These are phyloP conservation scores for Anguilla japonica DNA, from an alignment of 2,113 vertebrate genomes.

Conservation along the genomic window DNA sequence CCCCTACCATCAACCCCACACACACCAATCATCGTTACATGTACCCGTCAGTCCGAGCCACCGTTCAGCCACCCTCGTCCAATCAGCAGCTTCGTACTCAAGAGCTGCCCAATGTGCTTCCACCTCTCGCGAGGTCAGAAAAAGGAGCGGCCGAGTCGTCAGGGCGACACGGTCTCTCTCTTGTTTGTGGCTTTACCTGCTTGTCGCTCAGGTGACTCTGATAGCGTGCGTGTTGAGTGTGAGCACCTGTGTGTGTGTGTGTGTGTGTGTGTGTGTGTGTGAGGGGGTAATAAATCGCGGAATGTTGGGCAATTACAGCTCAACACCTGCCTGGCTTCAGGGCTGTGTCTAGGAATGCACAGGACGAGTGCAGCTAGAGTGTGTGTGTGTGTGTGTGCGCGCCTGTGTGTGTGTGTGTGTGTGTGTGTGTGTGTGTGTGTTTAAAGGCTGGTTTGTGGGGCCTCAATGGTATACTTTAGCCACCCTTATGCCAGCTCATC, in stretches of 20 bases:
- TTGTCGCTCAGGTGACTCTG: background rate
- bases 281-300: slow-evolving; percentile 42
- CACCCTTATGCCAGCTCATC: background rate
- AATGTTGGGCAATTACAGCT: slow-evolving; percentile 43
- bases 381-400: background rate
- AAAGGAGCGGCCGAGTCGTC: too few relatives aligned
- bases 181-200: too few relatives aligned
- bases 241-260: slow-evolving; percentile 22
- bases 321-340: slow-evolving; percentile 45
- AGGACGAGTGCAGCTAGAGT: slow-evolving; percentile 15
- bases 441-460: background rate
- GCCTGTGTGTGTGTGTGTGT: too few relatives aligned
- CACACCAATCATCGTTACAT: too few relatives aligned
- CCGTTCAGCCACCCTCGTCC: too few relatives aligned
- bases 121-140: too few relatives aligned
- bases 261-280: background rate
- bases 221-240: slow-evolving; percentile 9
- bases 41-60: too few relatives aligned
- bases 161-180: too few relatives aligned
- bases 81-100: too few relatives aligned
- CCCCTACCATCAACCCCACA: too few relatives aligned
- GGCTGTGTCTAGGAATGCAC: slow-evolving; percentile 39
- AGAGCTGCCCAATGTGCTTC: too few relatives aligned
- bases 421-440: background rate
- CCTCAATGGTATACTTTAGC: background rate